Evolutionary conservation across 2,888 invertebrate species (phyloP), one percentile per base, ranked within the genome.

Genomic region (Parnassius apollo): DNA sequence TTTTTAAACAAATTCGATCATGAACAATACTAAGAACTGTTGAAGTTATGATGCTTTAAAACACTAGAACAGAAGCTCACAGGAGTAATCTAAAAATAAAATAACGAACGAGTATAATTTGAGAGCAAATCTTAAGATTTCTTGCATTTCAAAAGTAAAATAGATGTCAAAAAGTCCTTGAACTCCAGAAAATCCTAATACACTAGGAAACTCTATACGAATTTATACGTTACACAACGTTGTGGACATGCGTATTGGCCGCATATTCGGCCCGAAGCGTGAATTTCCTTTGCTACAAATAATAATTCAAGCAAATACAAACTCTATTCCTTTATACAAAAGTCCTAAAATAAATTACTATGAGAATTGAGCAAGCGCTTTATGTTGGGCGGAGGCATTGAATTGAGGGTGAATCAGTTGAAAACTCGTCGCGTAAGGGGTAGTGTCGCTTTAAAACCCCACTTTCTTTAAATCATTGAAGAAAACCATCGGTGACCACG

Each of bases 211-310:
- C 75, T 80, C 83, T 86, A 86, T 87, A 89, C 70, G 74, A 86
- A 83, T 83, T 82, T 88, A 74, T 74, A 69, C 72, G 69, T 86
- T 88, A 84, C 84, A 88, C 84, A 80, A 75, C 79, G 80, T 82
- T 83, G 85, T 91, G 91, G 91, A 89, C 91, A 91, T 91, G 91
- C 91, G 91, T 91, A 91, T 86, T 91, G 88, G 89, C 83, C 83
- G 81, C 86, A 81, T 85, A 80, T 84, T 83, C 85, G 84, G 82
- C 85, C 80, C 82, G 83, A 87, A 86, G 85, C 82, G 85, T 86
- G 85, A 87, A 86, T 86, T 84, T 88, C 85, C 86, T 86, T 85
- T 80, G 84, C 83, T 83, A 82, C 81, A 78, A 77, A 64, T 59
- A 61, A 55, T 61, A 53, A 53, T 56, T 59, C 75, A 71, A 69